Conservation (phyloP, 1,140 invertebrate genomes). For the Penaeus vannamei region DNA sequence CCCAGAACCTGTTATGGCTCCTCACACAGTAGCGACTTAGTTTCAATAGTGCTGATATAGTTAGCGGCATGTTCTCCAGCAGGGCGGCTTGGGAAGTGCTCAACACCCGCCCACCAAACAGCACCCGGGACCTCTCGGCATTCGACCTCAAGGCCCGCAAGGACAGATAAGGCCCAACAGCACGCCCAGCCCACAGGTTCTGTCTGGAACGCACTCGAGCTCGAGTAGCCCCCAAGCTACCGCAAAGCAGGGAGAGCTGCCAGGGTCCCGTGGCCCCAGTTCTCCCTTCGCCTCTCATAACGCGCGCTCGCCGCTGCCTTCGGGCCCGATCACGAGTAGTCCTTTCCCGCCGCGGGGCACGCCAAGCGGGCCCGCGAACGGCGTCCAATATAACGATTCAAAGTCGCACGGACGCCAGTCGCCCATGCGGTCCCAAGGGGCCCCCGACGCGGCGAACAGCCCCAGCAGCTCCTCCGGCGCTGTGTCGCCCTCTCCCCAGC, state of each 20-base stretch:
- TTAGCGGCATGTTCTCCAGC: slow-evolving; percentile 64
- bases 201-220: slow-evolving; percentile 37
- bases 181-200: slow-evolving; percentile 44
- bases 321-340: slow-evolving; percentile 24
- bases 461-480: slow-evolving; percentile 28
- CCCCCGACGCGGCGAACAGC: not conserved
- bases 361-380: slow-evolving; percentile 45
- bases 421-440: slow-evolving; percentile 39
- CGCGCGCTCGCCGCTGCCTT: slow-evolving; percentile 35
- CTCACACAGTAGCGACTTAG: too few relatives aligned
- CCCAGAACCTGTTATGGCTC: too few relatives aligned
- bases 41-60: slow-evolving; percentile 51
- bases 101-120: slow-evolving; percentile 57
- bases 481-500: slow-evolving; percentile 50
- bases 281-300: slow-evolving; percentile 46
- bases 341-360: slow-evolving; percentile 46
- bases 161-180: slow-evolving; percentile 39
- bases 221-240: slow-evolving; percentile 51
- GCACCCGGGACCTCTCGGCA: slow-evolving; percentile 43
- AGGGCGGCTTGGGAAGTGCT: slow-evolving; percentile 54
- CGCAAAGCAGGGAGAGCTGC: too few relatives aligned
- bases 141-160: slow-evolving; percentile 55
- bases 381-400: slow-evolving; percentile 29
- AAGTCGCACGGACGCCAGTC: slow-evolving; percentile 46
- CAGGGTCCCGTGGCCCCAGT: slow-evolving; percentile 42